Evolutionary conservation across 2,888 invertebrate genomes (phyloP).

Genomic region (Onthophagus sagittarius): DNA sequence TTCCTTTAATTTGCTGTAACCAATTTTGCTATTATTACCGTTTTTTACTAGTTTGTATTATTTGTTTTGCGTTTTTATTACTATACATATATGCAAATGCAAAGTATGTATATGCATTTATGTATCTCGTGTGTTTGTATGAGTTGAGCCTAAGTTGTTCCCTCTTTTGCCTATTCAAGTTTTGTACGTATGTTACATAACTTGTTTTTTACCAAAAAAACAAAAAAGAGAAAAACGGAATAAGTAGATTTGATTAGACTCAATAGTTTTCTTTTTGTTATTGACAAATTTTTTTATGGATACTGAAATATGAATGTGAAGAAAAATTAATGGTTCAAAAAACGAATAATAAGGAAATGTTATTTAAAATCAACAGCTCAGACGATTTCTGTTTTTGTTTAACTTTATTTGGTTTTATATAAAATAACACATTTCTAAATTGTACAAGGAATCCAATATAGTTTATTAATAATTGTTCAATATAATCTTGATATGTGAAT

Average conservation of each 20-base stretch:
- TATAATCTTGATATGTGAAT: slow-evolving; percentile 19
- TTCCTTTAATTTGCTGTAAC: background rate
- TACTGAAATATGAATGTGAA: background rate
- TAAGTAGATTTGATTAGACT: background rate
- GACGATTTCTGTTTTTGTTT: slow-evolving; percentile 8
- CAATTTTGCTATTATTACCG: background rate
- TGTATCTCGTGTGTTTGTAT: background rate
- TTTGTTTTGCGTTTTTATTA: background rate
- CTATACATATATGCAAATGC: background rate
- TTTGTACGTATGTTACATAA: background rate
- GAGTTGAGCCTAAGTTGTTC: background rate
- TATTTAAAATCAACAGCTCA: background rate
- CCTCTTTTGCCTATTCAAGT: background rate
- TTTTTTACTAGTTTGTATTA: background rate
- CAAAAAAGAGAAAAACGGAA: too few species aligned
- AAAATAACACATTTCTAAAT: slow-evolving; percentile 5
- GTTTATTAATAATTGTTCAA: slow-evolving; percentile 4
- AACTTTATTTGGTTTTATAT: background rate
- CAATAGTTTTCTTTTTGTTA: background rate
- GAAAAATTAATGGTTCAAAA: background rate
- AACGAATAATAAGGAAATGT: background rate
- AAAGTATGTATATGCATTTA: background rate
- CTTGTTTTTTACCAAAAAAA: background rate
- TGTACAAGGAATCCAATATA: slow-evolving; percentile 4
- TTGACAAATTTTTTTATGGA: background rate